Conservation (phyloP, 2,888 invertebrate species). For the Drosophila anceps region DNA sequence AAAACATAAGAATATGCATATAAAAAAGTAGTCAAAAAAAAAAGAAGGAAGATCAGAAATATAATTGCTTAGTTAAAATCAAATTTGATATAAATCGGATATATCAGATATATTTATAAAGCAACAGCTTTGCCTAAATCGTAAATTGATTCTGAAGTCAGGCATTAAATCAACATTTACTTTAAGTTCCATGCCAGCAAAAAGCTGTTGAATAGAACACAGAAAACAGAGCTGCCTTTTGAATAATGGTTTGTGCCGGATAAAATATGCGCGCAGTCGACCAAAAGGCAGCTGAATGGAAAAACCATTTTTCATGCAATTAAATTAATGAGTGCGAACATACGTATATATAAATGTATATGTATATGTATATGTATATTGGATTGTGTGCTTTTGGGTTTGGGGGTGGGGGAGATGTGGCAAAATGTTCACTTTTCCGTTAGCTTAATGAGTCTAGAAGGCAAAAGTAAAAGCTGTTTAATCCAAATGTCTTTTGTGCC, state of each 20-base stretch:
- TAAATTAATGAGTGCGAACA: slow-evolving; percentile 60
- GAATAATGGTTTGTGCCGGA: neutral
- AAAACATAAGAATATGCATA: too few relatives aligned
- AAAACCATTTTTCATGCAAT: slow-evolving; percentile 65
- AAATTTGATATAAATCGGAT: neutral
- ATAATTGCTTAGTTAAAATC: neutral
- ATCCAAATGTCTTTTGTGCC: slow-evolving; percentile 41
- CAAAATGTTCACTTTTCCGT: neutral
- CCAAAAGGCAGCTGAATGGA: slow-evolving; percentile 23
- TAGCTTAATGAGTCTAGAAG: slow-evolving; percentile 25
- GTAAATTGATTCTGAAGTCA: neutral
- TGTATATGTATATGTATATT: neutral
- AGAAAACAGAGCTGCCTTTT: slow-evolving; percentile 13
- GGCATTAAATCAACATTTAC: neutral
- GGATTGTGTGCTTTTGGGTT: neutral
- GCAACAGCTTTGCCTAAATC: neutral
- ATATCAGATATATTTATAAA: too few relatives aligned
- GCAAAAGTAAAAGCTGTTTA: slow-evolving; percentile 10
- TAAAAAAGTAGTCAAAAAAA: too few relatives aligned
- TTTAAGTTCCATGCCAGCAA: neutral
- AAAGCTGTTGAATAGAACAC: slow-evolving; percentile 4
- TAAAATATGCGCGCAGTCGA: slow-evolving; percentile 20
- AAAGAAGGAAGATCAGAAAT: neutral
- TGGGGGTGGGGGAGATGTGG: neutral
- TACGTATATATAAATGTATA: neutral